phyloP scores from a whole-genome alignment of 2,888 invertebrate genomes.

The Watsonalla binaria region DNA sequence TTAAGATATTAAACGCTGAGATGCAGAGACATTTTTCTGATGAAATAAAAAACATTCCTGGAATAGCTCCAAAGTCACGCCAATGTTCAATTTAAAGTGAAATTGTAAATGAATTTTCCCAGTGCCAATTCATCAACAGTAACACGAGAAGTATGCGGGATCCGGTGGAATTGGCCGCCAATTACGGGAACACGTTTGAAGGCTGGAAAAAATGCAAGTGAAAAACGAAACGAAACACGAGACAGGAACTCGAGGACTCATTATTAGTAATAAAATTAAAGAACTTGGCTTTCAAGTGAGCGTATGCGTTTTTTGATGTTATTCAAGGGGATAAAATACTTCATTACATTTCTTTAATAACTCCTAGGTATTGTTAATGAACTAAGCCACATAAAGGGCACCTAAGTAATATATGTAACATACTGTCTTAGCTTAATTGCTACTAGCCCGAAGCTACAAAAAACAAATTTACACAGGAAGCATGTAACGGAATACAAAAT shows the following conservation, averaged over 20 bases:
- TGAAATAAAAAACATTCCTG: too few species aligned
- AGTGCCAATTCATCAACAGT: conserved; percentile 1
- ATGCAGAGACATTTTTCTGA: too few species aligned
- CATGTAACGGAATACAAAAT: too few species aligned
- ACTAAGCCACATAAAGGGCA: too few species aligned
- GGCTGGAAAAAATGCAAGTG: conserved; percentile 6
- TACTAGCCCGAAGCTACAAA: too few species aligned
- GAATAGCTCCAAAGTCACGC: too few species aligned
- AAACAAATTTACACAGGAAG: too few species aligned
- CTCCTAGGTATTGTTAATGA: too few species aligned
- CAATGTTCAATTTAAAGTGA: conserved; percentile 1
- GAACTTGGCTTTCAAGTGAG: not conserved
- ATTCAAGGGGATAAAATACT: not conserved
- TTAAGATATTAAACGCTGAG: not conserved
- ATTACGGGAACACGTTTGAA: conserved; percentile 12
- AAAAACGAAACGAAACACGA: conserved; percentile 10
- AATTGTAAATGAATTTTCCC: not conserved
- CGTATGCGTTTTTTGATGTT: not conserved
- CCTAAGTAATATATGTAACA: too few species aligned
- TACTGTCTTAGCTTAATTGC: too few species aligned
- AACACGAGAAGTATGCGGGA: conserved; percentile 14
- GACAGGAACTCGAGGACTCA: not conserved
- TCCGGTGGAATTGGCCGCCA: conserved; percentile 21
- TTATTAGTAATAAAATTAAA: not conserved
- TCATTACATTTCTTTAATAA: too few species aligned